Conservation (phyloP, 2,888 invertebrate genomes). For the Allygus modestus region DNA sequence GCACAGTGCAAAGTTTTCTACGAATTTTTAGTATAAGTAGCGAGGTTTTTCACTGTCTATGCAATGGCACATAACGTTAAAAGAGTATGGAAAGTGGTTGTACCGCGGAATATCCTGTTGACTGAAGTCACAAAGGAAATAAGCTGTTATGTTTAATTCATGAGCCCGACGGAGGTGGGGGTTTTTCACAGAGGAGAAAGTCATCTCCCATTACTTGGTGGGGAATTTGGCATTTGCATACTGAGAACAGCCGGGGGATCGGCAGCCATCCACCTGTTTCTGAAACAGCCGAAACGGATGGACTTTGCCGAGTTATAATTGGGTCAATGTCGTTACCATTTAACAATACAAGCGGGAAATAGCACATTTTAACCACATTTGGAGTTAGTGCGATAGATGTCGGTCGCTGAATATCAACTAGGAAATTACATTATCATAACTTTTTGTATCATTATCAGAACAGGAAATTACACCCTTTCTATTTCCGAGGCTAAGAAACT, state of each 20-base stretch:
- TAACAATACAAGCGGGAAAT: background rate
- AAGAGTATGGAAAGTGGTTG: slow-evolving; percentile 15
- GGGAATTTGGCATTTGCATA: slow-evolving; percentile 8
- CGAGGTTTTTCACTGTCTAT: background rate
- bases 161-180: slow-evolving; percentile 6
- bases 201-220: slow-evolving; percentile 3
- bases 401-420: too few relatives aligned
- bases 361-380: too few relatives aligned
- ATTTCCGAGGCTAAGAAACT: too few relatives aligned
- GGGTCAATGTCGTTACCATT: background rate
- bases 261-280: background rate
- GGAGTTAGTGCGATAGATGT: too few relatives aligned
- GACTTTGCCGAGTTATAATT: background rate
- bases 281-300: background rate
- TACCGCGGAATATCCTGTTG: slow-evolving; percentile 31
- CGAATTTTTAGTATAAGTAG: too few relatives aligned
- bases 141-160: slow-evolving; percentile 34
- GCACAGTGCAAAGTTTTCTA: too few relatives aligned
- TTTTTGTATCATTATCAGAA: too few relatives aligned
- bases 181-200: slow-evolving; percentile 29
- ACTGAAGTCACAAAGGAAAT: slow-evolving; percentile 34
- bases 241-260: background rate
- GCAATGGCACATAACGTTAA: background rate
- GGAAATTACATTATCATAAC: too few relatives aligned
- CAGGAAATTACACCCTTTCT: too few relatives aligned